Base-by-base conservation (phyloP, 2,888 invertebrate genomes). In the Mellilla xanthometata region DNA sequence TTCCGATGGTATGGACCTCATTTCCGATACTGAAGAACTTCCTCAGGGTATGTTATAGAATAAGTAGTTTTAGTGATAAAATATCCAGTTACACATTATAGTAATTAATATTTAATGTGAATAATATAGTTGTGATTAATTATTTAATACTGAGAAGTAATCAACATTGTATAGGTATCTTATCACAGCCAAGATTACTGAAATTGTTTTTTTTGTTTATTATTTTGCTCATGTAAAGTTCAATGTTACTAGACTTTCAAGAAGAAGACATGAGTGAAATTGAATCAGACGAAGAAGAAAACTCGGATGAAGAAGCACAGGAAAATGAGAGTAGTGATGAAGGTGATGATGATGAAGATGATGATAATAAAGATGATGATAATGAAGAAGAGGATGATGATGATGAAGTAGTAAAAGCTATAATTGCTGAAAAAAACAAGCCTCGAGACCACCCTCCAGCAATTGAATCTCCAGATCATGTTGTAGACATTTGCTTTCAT, bases 401-500 rank as follows among this genome's bases (percentile, higher is more conserved):
- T 36, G 95, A 95, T 76, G 94, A 95, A 69, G 92, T 95, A 6
- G 92, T 96, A 0, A 93, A 93, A 77, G 95, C 95, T 12, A 95
- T 96, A 48, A 91, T 93, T 65, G 90, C 91, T 36, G 95, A 95
- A 58, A 92, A 93, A 65, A 93, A 92, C 56, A 92, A 92, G 60
- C 90, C 90, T 23, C 91, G 94, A 24, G 92, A 94, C 63, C 94
- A 95, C 68, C 96, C 96, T 0, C 95, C 96, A 4, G 87, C 92
- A 46, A 94, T 97, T 28, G 90, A 81, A 31, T 90, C 93, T 51
- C 94, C 96, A 49, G 94, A 95, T 73, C 93, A 94, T 56, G 92
- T 96, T 36, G 93, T 94, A 1, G 95, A 96, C 62, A 91, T 97
- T 55, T 94, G 93, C 54, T 74, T 87, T 31, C 81, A 82, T 55